Conservation (phyloP, 1,140 invertebrate genomes). For the Acromyrmex heyeri region DNA sequence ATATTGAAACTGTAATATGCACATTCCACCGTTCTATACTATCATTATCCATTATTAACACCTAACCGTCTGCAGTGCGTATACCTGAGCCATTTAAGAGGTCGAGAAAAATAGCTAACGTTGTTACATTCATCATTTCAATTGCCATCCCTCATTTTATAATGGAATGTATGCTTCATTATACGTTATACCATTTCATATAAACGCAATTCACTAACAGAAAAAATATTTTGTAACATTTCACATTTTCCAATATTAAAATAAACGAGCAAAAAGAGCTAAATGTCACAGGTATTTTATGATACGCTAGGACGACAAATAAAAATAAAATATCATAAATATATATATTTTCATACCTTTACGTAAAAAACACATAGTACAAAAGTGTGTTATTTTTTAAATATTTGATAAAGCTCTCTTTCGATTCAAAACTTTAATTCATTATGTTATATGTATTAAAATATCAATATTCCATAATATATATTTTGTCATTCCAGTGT, state of each 20-base stretch:
- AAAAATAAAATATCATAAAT: neutral
- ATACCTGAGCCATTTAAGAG: conserved; percentile 4
- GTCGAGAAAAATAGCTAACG: conserved; percentile 22
- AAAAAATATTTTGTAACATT: conserved; percentile 5
- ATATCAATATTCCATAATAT: too few relatives aligned
- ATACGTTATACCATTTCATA: neutral
- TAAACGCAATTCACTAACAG: neutral
- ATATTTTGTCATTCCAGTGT: neutral
- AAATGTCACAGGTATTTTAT: conserved; percentile 24
- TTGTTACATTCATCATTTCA: conserved; percentile 5
- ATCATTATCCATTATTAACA: conserved; percentile 56
- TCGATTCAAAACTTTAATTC: neutral
- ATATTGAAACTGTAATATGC: conserved; percentile 48
- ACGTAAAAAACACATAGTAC: neutral
- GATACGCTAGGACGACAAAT: neutral
- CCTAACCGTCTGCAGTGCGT: conserved; percentile 30
- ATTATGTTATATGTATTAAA: neutral
- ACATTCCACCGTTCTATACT: conserved; percentile 38
- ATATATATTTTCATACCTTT: neutral
- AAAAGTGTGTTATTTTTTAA: neutral
- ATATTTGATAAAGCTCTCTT: neutral
- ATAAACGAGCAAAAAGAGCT: neutral
- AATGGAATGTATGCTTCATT: neutral
- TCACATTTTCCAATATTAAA: neutral
- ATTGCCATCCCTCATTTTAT: conserved; percentile 5